A percentile compares a stretch with the other conserved stretches of the same genome.
These are phyloP conservation scores for Scaptomyza caliginosa DNA, from an alignment of 2,888 invertebrate species.

Conservation along the genomic window DNA sequence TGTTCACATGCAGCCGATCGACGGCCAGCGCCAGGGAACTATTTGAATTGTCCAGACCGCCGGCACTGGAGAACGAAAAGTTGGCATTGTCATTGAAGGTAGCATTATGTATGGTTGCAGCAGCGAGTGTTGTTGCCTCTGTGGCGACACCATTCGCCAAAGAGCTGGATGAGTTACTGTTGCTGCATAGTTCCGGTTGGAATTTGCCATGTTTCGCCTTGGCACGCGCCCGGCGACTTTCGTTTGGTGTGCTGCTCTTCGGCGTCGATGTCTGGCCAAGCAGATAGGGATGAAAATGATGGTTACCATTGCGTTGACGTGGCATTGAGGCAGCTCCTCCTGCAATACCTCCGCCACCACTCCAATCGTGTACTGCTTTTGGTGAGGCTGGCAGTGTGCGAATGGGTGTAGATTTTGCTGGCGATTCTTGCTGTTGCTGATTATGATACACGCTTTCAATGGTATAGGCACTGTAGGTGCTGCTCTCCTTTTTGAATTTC, in stretches of 20 bases:
- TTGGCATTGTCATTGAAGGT: slow-evolving; percentile 81
- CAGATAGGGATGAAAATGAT: slow-evolving; percentile 82
- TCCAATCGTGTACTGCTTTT: slow-evolving; percentile 26
- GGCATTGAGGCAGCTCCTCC: slow-evolving; percentile 3
- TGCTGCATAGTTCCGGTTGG: slow-evolving; percentile 66
- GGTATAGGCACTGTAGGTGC: slow-evolving; percentile 81
- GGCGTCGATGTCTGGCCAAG: slow-evolving; percentile 82
- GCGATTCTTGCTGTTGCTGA: slow-evolving; percentile 62
- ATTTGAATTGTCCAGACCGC: slow-evolving; percentile 81
- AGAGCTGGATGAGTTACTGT: slow-evolving; percentile 82
- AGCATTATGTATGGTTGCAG: slow-evolving; percentile 66
- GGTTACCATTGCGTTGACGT: slow-evolving; percentile 76
- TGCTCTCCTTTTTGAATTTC: slow-evolving; percentile 83
- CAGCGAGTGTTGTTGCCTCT: slow-evolving; percentile 3
- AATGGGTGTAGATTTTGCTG: slow-evolving; percentile 9
- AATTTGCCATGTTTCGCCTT: slow-evolving; percentile 74
- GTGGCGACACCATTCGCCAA: slow-evolving; percentile 45
- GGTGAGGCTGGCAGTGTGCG: slow-evolving; percentile 25
- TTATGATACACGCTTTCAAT: slow-evolving; percentile 77
- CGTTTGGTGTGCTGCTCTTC: slow-evolving; percentile 68
- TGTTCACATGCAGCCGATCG: slow-evolving; percentile 71
- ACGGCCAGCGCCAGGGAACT: slow-evolving; percentile 81
- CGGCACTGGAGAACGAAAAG: slow-evolving; percentile 81
- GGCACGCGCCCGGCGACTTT: slow-evolving; percentile 59
- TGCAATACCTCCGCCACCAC: not conserved